Evolutionary conservation across 2,113 vertebrate species (phyloP).

Genomic region (Oryzias melastigma): DNA sequence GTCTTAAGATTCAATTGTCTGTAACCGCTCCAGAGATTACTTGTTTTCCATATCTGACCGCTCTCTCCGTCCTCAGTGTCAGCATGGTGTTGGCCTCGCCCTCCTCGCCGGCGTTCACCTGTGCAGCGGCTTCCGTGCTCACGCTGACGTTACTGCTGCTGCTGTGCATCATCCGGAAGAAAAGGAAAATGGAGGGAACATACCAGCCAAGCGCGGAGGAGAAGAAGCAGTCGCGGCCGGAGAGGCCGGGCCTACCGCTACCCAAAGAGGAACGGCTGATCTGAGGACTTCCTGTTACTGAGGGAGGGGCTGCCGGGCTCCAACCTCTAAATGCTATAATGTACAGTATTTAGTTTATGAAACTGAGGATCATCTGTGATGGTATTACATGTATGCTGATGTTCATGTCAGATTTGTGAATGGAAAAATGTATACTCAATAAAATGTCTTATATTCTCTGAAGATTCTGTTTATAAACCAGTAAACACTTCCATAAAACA

Average conservation of each 20-base stretch:
- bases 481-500: too few relatives aligned
- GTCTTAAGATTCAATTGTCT: too few relatives aligned
- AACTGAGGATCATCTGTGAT: too few relatives aligned
- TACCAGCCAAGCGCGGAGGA: slow-evolving; percentile 86
- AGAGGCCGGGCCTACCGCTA: slow-evolving; percentile 78
- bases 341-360: too few relatives aligned
- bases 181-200: slow-evolving; percentile 81
- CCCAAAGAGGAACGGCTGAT: slow-evolving; percentile 89
- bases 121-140: slow-evolving; percentile 59
- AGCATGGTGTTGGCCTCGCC: slow-evolving; percentile 26
- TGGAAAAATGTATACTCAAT: too few relatives aligned
- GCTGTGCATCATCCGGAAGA: slow-evolving; percentile 79
- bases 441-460: too few relatives aligned
- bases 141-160: slow-evolving; percentile 66
- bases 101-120: slow-evolving; percentile 41
- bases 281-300: slow-evolving; percentile 34
- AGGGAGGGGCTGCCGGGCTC: background rate
- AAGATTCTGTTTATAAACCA: too few relatives aligned
- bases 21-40: too few relatives aligned
- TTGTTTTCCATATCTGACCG: background rate
- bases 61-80: slow-evolving; percentile 18
- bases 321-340: too few relatives aligned
- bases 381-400: too few relatives aligned
- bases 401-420: too few relatives aligned
- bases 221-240: slow-evolving; percentile 75